Evolutionary conservation across 1,140 invertebrate genomes (phyloP).

Genomic region (Monochamus saltuarius): DNA sequence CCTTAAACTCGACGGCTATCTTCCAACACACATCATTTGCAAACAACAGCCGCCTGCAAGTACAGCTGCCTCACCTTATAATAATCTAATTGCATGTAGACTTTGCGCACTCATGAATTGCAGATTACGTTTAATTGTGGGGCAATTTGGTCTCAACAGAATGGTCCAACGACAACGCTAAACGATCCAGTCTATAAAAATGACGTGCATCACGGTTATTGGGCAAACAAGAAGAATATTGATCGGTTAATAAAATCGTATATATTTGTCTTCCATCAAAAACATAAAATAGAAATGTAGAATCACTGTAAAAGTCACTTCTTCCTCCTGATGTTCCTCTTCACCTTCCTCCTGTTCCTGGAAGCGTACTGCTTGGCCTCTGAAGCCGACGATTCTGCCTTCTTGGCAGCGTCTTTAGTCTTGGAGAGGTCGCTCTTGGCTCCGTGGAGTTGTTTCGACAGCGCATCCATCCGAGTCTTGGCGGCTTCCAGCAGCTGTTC

Average conservation of each 20-base stretch:
- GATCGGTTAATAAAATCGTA: background rate
- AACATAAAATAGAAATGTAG: no score
- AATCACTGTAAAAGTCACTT: no score
- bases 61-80: no score
- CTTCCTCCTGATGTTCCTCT: constrained; percentile 4
- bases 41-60: no score
- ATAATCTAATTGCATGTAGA: background rate
- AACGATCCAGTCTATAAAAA: background rate
- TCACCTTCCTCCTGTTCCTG: constrained; percentile 35
- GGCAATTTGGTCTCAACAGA: background rate
- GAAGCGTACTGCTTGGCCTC: constrained; percentile 56
- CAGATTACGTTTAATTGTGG: constrained; percentile 4
- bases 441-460: constrained; percentile 58
- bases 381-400: constrained; percentile 62
- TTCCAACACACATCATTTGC: no score
- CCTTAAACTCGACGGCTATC: no score
- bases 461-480: constrained; percentile 59
- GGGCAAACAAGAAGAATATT: no score
- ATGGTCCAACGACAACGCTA: constrained; percentile 2
- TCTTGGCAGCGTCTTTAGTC: constrained; percentile 64
- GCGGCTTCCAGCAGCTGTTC: constrained; percentile 65
- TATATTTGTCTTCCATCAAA: background rate
- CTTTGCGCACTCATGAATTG: constrained; percentile 5
- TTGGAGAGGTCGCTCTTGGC: constrained; percentile 61
- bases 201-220: background rate